These are phyloP conservation scores for Heliconius ismenius DNA, from an alignment of 2,888 invertebrate species.

Conservation along the genomic window DNA sequence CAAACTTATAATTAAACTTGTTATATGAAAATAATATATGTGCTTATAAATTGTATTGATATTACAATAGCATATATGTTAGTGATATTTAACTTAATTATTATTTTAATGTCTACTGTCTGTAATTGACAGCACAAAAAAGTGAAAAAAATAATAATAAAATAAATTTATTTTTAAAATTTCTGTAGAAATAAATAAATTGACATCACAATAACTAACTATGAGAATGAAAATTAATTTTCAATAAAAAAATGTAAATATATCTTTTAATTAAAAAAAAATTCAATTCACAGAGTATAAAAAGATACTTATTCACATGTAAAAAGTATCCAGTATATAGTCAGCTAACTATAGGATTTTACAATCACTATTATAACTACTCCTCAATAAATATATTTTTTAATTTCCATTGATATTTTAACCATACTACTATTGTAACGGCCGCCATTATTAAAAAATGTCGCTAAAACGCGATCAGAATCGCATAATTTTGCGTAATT, in stretches of 20 bases:
- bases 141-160: neutral
- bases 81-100: neutral
- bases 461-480: constrained; percentile 27
- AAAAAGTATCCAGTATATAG: constrained; percentile 24
- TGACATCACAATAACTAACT: neutral
- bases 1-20: constrained; percentile 1
- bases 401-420: constrained; percentile 23
- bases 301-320: constrained; percentile 17
- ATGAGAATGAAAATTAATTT: neutral
- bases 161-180: neutral
- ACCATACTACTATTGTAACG: constrained; percentile 3
- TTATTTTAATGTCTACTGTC: no score
- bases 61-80: neutral
- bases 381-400: constrained; percentile 16
- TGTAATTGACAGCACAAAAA: neutral
- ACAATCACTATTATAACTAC: constrained; percentile 1
- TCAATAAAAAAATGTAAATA: neutral
- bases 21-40: neutral
- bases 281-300: neutral
- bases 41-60: neutral
- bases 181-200: neutral
- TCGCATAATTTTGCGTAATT: constrained; percentile 14
- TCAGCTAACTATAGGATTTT: constrained; percentile 1
- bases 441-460: neutral
- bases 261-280: neutral